A percentile compares a stretch with the other conserved stretches of the same genome.
These are phyloP conservation scores for Heliothis virescens DNA, from an alignment of 1,140 invertebrate genomes.

Conservation along the genomic window DNA sequence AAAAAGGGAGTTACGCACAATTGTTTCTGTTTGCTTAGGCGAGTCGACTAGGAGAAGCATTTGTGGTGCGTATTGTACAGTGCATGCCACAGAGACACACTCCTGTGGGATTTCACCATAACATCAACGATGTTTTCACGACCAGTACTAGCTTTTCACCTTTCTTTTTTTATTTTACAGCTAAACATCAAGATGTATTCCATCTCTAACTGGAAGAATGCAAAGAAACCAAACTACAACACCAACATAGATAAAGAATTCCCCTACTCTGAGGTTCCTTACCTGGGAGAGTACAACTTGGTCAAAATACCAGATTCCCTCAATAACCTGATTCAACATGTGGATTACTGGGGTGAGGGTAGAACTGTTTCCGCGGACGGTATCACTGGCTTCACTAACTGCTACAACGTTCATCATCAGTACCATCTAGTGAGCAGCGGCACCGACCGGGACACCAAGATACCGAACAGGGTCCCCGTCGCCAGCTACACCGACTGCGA, in stretches of 20 bases:
- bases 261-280: constrained; percentile 59
- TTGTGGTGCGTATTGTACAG: no score
- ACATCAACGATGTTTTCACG: no score
- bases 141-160: no score
- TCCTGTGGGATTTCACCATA: no score
- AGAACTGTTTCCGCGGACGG: constrained; percentile 33
- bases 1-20: no score
- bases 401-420: constrained; percentile 59
- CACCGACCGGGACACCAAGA: constrained; percentile 52
- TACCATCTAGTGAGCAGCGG: constrained; percentile 56
- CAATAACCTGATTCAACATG: constrained; percentile 42
- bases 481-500: constrained; percentile 52
- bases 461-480: constrained; percentile 59
- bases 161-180: neutral
- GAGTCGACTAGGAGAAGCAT: no score
- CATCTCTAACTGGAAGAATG: constrained; percentile 44
- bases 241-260: constrained; percentile 52
- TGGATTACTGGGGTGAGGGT: constrained; percentile 63
- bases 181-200: constrained; percentile 20
- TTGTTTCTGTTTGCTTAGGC: no score
- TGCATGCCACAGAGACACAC: no score
- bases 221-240: constrained; percentile 53
- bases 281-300: constrained; percentile 55
- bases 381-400: constrained; percentile 51
- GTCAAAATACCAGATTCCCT: constrained; percentile 51